A percentile compares a stretch with the other conserved stretches of the same genome.
These are phyloP conservation scores for Palythoa caribaeorum DNA, from an alignment of 92 coral and sea anemone genomes.

Conservation along the genomic window DNA sequence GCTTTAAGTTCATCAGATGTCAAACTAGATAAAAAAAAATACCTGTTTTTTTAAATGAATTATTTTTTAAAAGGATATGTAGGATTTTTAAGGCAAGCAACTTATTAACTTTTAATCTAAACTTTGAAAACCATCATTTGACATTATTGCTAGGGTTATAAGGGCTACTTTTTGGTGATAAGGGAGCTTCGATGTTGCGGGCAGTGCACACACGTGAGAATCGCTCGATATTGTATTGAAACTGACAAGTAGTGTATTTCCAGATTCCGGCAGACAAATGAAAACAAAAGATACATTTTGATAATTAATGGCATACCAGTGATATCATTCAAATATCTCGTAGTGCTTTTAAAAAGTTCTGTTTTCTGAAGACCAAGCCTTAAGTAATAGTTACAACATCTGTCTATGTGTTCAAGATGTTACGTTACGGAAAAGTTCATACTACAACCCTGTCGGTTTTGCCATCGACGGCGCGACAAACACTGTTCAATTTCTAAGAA, in stretches of 20 bases:
- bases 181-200: no score
- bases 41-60: no score
- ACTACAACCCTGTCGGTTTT: background rate
- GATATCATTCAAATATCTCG: constrained; percentile 45
- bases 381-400: background rate
- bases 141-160: no score
- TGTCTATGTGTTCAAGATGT: background rate
- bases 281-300: constrained; percentile 29
- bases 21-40: no score
- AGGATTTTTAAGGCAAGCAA: no score
- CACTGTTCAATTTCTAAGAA: background rate
- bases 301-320: constrained; percentile 35
- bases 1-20: no score
- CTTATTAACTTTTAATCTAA: no score
- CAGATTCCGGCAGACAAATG: constrained; percentile 28
- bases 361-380: background rate
- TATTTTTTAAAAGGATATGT: no score
- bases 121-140: no score
- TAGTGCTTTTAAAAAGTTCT: constrained; percentile 13
- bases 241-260: background rate
- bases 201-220: background rate
- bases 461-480: background rate
- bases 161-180: no score
- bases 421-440: constrained; percentile 27
- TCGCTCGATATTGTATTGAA: background rate